Conservation (phyloP, 1,140 invertebrate genomes). For the Drosophila aff. region DNA sequence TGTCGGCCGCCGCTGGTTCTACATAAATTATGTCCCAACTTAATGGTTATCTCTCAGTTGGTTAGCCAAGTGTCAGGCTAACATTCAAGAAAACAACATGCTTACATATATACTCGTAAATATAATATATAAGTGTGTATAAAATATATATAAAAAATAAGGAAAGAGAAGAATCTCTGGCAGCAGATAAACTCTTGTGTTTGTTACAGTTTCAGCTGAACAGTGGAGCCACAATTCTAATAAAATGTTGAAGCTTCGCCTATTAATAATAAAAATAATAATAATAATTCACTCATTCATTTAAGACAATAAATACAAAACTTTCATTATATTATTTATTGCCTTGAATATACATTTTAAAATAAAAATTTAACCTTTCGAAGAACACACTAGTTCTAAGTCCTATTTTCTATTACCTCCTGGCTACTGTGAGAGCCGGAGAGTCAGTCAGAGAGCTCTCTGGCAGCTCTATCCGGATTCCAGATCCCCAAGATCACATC, state of each 20-base stretch:
- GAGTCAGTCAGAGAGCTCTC: constrained; percentile 5
- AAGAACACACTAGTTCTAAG: not conserved
- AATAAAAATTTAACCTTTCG: not conserved
- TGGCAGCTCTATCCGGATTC: constrained; percentile 29
- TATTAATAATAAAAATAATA: too few relatives aligned
- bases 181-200: constrained; percentile 4
- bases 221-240: not conserved
- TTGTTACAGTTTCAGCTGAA: constrained; percentile 7
- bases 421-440: constrained; percentile 16
- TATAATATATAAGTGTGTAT: not conserved
- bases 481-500: constrained; percentile 28
- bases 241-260: not conserved
- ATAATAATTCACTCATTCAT: too few relatives aligned
- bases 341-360: not conserved
- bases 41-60: constrained; percentile 71
- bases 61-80: constrained; percentile 58
- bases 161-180: too few relatives aligned
- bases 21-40: constrained; percentile 62
- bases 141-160: not conserved
- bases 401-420: not conserved
- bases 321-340: too few relatives aligned
- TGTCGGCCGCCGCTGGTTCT: constrained; percentile 41
- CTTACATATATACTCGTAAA: not conserved
- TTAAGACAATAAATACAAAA: too few relatives aligned
- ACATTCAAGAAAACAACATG: constrained; percentile 35